phyloP scores from a whole-genome alignment of 2,113 vertebrate species.

The Dasypus novemcinctus region DNA sequence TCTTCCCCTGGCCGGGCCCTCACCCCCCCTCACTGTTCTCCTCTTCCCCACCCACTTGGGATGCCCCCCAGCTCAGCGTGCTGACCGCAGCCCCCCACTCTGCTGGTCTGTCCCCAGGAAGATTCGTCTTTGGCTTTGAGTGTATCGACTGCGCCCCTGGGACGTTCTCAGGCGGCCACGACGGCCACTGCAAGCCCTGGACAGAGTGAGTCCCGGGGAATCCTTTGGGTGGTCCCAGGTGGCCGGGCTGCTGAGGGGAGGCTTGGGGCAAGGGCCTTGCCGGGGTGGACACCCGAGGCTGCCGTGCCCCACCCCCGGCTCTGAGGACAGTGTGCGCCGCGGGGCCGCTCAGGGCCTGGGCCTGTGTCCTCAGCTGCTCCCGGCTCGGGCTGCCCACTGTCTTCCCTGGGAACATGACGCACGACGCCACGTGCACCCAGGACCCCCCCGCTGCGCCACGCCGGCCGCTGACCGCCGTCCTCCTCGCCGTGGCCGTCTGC shows the following conservation, averaged over 20 bases:
- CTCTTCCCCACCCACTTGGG: neutral
- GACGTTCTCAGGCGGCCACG: slow-evolving; percentile 71
- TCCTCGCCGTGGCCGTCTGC: slow-evolving; percentile 43
- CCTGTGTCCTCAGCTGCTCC: slow-evolving; percentile 72
- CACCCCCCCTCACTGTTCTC: too few relatives aligned
- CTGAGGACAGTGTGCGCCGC: neutral
- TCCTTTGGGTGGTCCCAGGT: rapidly evolving
- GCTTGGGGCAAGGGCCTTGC: neutral
- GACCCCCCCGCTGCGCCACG: neutral
- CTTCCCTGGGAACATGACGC: slow-evolving; percentile 79
- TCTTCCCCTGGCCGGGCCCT: too few relatives aligned
- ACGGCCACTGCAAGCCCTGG: slow-evolving; percentile 77
- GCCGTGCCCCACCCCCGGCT: neutral
- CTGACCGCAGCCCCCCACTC: neutral
- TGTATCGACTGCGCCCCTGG: slow-evolving; percentile 74
- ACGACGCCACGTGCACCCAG: slow-evolving; percentile 63
- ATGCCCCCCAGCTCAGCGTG: neutral
- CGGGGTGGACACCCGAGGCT: too few relatives aligned
- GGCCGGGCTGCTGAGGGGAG: neutral
- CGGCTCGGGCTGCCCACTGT: slow-evolving; percentile 54
- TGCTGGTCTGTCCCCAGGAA: slow-evolving; percentile 52
- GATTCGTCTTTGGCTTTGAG: slow-evolving; percentile 53
- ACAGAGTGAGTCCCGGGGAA: slow-evolving; percentile 73
- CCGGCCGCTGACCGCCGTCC: neutral
- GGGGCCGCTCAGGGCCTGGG: too few relatives aligned